These are phyloP conservation scores for Phenganax stokvisi DNA, from an alignment of 92 coral and sea anemone species.

Conservation along the genomic window DNA sequence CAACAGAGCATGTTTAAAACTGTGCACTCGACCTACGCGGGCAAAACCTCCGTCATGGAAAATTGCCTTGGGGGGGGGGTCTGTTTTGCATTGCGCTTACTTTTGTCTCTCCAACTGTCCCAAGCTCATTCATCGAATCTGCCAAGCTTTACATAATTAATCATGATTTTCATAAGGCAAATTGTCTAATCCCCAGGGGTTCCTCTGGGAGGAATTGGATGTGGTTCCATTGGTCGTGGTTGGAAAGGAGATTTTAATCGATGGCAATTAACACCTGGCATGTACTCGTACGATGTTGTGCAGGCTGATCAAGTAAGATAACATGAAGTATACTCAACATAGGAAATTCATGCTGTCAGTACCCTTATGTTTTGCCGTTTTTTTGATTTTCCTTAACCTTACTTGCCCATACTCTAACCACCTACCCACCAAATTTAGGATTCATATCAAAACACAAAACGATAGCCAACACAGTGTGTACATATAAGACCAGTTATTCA, in stretches of 20 bases:
- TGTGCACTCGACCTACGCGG: no score
- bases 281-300: conserved; percentile 83
- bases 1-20: no score
- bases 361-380: background rate
- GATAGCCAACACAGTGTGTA: no score
- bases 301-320: conserved; percentile 81
- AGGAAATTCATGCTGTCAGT: background rate
- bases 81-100: background rate
- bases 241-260: conserved; percentile 99
- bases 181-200: conserved; percentile 55
- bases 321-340: background rate
- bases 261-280: conserved; percentile 97
- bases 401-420: background rate
- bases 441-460: no score
- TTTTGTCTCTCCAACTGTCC: background rate
- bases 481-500: background rate
- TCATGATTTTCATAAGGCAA: background rate
- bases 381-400: background rate
- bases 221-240: conserved; percentile 96
- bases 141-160: background rate
- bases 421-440: no score
- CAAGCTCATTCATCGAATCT: background rate
- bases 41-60: no score
- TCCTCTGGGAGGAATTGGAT: conserved; percentile 96
- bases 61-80: background rate